These are phyloP conservation scores for Drosophila melanogaster DNA, from an alignment of 1,140 invertebrate genomes.

Conservation along the genomic window DNA sequence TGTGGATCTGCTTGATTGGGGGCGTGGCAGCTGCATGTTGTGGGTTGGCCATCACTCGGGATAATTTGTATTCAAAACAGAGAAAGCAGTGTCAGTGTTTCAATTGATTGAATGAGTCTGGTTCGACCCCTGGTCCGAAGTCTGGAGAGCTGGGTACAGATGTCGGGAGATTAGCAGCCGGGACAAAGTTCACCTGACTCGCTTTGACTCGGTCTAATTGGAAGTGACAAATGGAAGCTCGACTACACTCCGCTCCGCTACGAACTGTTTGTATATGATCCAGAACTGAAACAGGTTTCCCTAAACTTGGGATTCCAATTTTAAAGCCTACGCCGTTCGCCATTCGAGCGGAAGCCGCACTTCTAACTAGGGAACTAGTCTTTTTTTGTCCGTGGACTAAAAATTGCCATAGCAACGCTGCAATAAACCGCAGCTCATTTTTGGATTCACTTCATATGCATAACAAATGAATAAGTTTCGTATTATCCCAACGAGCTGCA, in stretches of 20 bases:
- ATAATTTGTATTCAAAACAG: constrained; percentile 82
- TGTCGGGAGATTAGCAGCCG: constrained; percentile 44
- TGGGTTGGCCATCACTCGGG: constrained; percentile 61
- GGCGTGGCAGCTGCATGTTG: constrained; percentile 64
- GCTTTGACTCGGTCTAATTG: constrained; percentile 56
- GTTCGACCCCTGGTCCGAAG: constrained; percentile 1
- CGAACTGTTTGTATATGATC: constrained; percentile 20
- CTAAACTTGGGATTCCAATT: neutral
- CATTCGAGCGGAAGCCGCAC: constrained; percentile 37
- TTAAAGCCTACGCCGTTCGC: constrained; percentile 31
- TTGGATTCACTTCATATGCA: constrained; percentile 72
- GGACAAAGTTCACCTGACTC: constrained; percentile 48
- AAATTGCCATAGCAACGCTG: constrained; percentile 21
- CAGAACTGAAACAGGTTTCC: neutral
- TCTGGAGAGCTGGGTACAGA: constrained; percentile 14
- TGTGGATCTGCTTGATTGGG: constrained; percentile 52
- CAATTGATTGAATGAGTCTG: constrained; percentile 76
- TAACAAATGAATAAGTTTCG: constrained; percentile 77
- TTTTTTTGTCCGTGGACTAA: constrained; percentile 43
- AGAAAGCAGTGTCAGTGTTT: constrained; percentile 60
- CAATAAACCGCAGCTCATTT: constrained; percentile 51
- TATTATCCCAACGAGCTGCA: constrained; percentile 42
- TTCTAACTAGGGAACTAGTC: constrained; percentile 52
- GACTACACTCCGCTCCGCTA: constrained; percentile 9
- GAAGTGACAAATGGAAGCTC: constrained; percentile 51